These are phyloP conservation scores for Meda fulgida DNA, from an alignment of 2,797 vertebrate species.

Conservation along the genomic window DNA sequence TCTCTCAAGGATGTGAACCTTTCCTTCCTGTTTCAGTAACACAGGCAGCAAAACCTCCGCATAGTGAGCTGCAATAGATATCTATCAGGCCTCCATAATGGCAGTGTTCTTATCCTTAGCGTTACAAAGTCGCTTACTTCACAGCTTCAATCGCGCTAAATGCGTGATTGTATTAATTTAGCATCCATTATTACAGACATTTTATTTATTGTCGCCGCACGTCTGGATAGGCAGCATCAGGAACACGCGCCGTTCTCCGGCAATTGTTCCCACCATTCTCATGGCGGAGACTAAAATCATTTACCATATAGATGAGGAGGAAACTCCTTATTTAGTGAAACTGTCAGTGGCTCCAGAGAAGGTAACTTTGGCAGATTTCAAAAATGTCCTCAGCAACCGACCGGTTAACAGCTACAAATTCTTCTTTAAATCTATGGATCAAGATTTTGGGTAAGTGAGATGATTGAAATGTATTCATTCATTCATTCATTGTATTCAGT, in stretches of 20 bases:
- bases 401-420: conserved; percentile 96
- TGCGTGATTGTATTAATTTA: conserved; percentile 59
- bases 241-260: conserved; percentile 74
- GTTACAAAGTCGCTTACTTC: conserved; percentile 61
- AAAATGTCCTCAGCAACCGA: conserved; percentile 96
- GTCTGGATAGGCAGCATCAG: conserved; percentile 33
- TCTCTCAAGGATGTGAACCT: conserved; percentile 81
- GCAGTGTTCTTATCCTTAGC: conserved; percentile 60
- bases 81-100: conserved; percentile 73
- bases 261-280: conserved; percentile 78
- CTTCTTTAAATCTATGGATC: conserved; percentile 99
- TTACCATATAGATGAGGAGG: conserved; percentile 97
- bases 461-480: background rate
- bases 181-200: conserved; percentile 64
- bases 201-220: conserved; percentile 68
- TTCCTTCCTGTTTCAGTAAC: conserved; percentile 82
- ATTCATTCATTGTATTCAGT: background rate
- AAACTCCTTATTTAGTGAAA: conserved; percentile 96
- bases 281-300: conserved; percentile 99
- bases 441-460: conserved; percentile 93
- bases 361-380: conserved; percentile 96
- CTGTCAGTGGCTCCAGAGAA: conserved; percentile 90
- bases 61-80: conserved; percentile 70
- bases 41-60: conserved; percentile 74
- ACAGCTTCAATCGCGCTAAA: conserved; percentile 57